Base-by-base conservation (phyloP, 2,113 vertebrate species). In the Anolis carolinensis region DNA sequence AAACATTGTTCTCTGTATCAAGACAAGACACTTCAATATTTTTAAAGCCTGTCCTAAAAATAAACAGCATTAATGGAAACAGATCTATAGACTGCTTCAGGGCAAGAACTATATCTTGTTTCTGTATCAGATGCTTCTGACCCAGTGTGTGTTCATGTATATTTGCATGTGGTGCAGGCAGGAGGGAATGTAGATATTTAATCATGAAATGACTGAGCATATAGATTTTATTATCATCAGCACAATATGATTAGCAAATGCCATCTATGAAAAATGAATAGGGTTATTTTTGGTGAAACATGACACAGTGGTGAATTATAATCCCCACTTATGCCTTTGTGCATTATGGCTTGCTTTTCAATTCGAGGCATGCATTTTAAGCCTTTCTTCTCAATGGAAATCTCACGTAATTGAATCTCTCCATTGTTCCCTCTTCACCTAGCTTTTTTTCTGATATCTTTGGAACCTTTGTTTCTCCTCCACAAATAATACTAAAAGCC, bases 31-130 rank as follows among this genome's bases (percentile, higher is more conserved):
- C 25, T 82, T 77, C 34, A 55, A 78, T 74, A 44, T 39, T 83
- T 55, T 75, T 11, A 27, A 50, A 25, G n/a, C 65, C 39, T 73
- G 23, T 32, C 68, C 75, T 79, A 87, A 84, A 83, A 84, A 83
- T 79, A 83, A 83, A 67, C 68, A 79, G 32, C 77, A 65, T 88
- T 67, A 83, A 79, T 39, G 20, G 73, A 44, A 59, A 59, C 48
- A 77, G 82, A 79, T 83, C 81, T 83, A 79, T 88, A 80, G 83
- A 79, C 25, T 84, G 76, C 76, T 65, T 21, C 52, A 27, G 13
- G 76, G 81, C 75, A 84, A 88, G 39, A 74, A 36, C 76, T 83
- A 9, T 52, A 79, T 88, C 39, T 84, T 73, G 36, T 79, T 65
- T 84, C 55, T 83, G 10, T 63, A 72, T 71, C 55, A 52, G 25